Evolutionary conservation across 2,113 vertebrate genomes (phyloP).

Genomic region (Procavia capensis): DNA sequence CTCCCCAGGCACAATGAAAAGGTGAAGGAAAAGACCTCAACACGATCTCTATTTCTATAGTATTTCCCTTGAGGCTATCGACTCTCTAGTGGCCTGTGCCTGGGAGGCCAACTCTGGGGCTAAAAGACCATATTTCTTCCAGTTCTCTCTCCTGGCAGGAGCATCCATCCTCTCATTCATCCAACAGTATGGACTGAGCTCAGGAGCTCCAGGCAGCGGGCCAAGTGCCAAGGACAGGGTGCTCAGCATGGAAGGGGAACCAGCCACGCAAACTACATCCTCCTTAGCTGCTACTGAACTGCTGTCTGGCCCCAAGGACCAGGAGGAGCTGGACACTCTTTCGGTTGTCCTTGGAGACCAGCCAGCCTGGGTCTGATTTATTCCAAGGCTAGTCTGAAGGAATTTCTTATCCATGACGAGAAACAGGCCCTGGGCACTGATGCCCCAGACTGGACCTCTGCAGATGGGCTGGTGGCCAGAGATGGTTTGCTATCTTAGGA

Average conservation of each 20-base stretch:
- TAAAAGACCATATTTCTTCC: neutral
- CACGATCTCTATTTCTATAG: constrained; percentile 20
- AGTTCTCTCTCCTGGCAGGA: neutral
- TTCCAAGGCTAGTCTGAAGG: neutral
- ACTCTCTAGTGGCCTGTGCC: neutral
- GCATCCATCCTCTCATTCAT: neutral
- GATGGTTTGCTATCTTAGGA: neutral
- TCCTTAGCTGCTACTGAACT: neutral
- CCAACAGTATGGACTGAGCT: constrained; percentile 17
- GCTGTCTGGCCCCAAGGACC: neutral
- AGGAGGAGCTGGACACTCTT: neutral
- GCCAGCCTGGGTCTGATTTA: neutral
- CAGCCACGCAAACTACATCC: neutral
- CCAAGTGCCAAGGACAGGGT: neutral
- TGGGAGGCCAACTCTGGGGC: neutral
- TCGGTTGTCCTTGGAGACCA: neutral
- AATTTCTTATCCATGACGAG: neutral
- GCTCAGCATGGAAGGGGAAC: neutral
- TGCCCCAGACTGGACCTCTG: neutral
- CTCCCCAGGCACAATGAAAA: neutral
- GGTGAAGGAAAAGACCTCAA: neutral
- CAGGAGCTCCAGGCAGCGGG: neutral
- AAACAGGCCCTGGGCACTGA: neutral
- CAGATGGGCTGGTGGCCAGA: neutral
- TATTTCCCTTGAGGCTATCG: neutral